A percentile compares a stretch with the other conserved stretches of the same genome.
phyloP scores from a whole-genome alignment of 2,113 vertebrate species.

The Rhabdornis inornatus region DNA sequence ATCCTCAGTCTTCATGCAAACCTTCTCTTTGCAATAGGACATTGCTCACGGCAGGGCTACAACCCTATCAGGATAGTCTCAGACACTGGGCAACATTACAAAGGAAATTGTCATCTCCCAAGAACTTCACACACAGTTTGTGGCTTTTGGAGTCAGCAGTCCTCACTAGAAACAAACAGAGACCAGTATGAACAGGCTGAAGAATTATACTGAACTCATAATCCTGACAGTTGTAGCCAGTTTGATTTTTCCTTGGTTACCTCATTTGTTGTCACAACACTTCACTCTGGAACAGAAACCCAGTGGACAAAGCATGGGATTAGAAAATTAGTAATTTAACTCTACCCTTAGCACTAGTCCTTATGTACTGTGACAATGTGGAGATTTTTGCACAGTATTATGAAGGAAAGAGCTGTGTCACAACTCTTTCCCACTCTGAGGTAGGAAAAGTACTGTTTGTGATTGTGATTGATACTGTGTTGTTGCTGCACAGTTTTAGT shows the following conservation, averaged over 20 bases:
- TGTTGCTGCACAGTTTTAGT: neutral
- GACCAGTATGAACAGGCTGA: neutral
- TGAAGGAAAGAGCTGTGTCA: neutral
- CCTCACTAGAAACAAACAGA: neutral
- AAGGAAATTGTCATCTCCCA: neutral
- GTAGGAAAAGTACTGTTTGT: neutral
- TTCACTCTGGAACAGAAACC: neutral
- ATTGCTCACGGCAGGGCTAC: neutral
- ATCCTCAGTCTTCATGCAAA: neutral
- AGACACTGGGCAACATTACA: neutral
- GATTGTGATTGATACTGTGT: neutral
- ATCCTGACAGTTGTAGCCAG: neutral
- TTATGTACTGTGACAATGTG: neutral
- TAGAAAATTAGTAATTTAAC: neutral
- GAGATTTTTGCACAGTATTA: neutral
- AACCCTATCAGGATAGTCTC: neutral
- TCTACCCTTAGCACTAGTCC: neutral
- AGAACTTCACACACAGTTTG: neutral
- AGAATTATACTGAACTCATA: neutral
- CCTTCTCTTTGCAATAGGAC: neutral
- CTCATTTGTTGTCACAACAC: neutral
- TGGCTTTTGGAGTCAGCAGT: neutral
- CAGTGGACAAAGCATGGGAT: neutral
- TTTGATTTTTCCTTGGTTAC: constrained; percentile 7
- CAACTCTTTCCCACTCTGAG: neutral